Percentiles rank a stretch among this genome's conserved stretches.
These are phyloP conservation scores for Apis laboriosa DNA, from an alignment of 1,140 invertebrate genomes.

Conservation along the genomic window DNA sequence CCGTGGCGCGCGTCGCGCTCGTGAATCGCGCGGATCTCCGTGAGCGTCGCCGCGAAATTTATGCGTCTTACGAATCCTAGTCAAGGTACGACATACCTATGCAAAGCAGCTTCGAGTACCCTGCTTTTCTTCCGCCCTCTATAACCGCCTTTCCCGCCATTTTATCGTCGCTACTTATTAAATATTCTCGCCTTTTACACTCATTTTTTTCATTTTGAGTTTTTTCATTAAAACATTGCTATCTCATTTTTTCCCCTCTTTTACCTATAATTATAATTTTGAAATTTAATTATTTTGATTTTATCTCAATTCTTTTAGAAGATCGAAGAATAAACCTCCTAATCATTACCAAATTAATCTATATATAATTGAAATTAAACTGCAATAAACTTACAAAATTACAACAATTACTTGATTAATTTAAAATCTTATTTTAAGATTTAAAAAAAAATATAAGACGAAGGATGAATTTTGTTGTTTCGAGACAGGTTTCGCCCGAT, in stretches of 20 bases:
- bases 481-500: not conserved
- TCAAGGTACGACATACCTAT: slow-evolving; percentile 40
- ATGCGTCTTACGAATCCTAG: slow-evolving; percentile 50
- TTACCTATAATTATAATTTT: too few relatives aligned
- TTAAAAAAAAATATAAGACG: not conserved
- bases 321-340: too few relatives aligned
- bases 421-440: not conserved
- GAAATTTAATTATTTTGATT: too few relatives aligned
- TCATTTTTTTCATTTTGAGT: not conserved
- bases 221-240: not conserved
- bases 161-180: slow-evolving; percentile 11
- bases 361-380: too few relatives aligned
- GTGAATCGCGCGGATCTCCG: slow-evolving; percentile 41
- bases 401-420: too few relatives aligned
- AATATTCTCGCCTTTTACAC: not conserved
- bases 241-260: not conserved
- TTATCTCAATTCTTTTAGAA: too few relatives aligned
- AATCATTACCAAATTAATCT: too few relatives aligned
- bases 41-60: slow-evolving; percentile 43
- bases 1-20: slow-evolving; percentile 28
- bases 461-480: not conserved
- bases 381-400: too few relatives aligned
- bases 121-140: slow-evolving; percentile 5
- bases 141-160: slow-evolving; percentile 16
- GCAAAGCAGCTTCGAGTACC: slow-evolving; percentile 35